These are phyloP conservation scores for Temnothorax longispinosus DNA, from an alignment of 1,140 invertebrate genomes.

Conservation along the genomic window DNA sequence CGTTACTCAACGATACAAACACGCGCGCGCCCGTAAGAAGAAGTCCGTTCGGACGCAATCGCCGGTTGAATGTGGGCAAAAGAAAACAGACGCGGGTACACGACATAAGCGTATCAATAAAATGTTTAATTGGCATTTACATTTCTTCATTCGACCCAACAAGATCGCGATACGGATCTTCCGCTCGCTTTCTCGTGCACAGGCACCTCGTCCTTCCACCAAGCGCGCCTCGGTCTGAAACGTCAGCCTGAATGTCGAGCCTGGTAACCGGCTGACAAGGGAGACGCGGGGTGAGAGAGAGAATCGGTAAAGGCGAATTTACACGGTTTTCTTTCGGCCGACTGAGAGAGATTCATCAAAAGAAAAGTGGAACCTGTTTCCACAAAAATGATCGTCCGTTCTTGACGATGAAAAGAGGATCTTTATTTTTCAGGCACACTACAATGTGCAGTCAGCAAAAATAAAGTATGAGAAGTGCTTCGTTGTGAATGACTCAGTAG, in stretches of 20 bases:
- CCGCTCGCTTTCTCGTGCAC: conserved; percentile 67
- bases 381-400: background rate
- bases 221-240: conserved; percentile 15
- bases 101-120: conserved; percentile 84
- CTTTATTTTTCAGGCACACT: background rate
- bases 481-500: background rate
- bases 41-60: background rate
- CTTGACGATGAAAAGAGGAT: background rate
- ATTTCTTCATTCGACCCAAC: conserved; percentile 81
- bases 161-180: conserved; percentile 82
- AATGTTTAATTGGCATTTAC: conserved; percentile 84
- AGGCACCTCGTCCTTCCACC: conserved; percentile 47
- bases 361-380: conserved; percentile 15
- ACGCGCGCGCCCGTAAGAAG: conserved; percentile 17
- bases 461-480: background rate
- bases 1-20: conserved; percentile 3
- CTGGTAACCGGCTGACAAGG: conserved; percentile 52
- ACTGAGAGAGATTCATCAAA: background rate
- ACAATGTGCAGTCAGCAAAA: background rate
- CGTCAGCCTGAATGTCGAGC: conserved; percentile 56
- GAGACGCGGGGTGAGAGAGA: background rate
- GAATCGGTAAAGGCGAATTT: conserved; percentile 40
- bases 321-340: conserved; percentile 16
- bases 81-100: conserved; percentile 75
- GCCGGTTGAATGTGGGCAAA: background rate